phyloP scores from a whole-genome alignment of 1,140 invertebrate species.

The Subanguina moxae region DNA sequence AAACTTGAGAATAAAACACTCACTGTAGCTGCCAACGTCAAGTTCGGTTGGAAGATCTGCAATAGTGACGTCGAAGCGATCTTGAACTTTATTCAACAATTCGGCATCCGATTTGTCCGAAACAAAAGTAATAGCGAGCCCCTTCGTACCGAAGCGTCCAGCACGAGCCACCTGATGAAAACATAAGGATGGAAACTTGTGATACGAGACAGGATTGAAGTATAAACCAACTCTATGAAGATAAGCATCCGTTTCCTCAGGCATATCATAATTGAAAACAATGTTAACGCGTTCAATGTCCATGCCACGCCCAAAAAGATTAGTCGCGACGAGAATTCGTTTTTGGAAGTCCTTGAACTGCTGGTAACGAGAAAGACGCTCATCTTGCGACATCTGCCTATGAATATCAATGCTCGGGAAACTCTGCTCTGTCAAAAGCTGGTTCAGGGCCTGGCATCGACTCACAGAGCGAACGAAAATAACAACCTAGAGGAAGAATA shows the following conservation, averaged over 20 bases:
- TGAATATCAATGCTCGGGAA: conserved; percentile 99
- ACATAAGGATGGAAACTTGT: background rate
- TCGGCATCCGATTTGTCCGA: conserved; percentile 95
- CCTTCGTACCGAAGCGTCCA: conserved; percentile 67
- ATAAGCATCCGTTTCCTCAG: conserved; percentile 98
- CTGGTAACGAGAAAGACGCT: conserved; percentile 83
- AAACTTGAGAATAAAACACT: conserved; percentile 38
- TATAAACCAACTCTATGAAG: conserved; percentile 74
- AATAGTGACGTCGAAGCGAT: conserved; percentile 96
- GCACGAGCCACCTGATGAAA: conserved; percentile 78
- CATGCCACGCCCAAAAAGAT: conserved; percentile 95
- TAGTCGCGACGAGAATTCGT: conserved; percentile 93
- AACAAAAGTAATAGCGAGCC: conserved; percentile 92
- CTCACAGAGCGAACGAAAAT: conserved; percentile 99
- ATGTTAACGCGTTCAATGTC: conserved; percentile 95
- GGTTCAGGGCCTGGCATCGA: conserved; percentile 89
- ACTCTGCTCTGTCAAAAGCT: conserved; percentile 93
- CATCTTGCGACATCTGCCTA: conserved; percentile 95
- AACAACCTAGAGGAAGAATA: conserved; percentile 62
- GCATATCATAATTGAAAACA: conserved; percentile 99
- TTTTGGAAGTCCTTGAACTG: conserved; percentile 99
- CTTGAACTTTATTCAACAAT: conserved; percentile 94
- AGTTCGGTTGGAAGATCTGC: conserved; percentile 95
- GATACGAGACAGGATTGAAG: background rate
- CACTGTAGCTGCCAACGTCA: conserved; percentile 87